Evolutionary conservation across 2,888 invertebrate species (phyloP), one percentile per base, ranked within the genome.

Genomic region (Dicyrtomina minuta): DNA sequence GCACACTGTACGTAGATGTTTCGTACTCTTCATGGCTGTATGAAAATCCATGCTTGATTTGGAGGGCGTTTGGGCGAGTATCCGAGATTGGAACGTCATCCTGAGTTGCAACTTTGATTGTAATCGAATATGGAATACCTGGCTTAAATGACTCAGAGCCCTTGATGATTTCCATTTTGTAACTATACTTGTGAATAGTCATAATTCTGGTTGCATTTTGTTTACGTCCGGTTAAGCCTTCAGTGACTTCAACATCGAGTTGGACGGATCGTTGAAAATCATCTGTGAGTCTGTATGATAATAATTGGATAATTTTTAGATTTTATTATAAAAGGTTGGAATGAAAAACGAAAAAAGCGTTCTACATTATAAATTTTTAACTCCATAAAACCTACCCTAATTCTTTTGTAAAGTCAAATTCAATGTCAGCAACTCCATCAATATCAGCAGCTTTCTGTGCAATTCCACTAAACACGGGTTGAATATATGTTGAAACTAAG

Each of bases 81-180:
- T 78, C 78, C 43, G 74, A 73, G 0, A 90, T 84, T 0, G 89
- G 87, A 0, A 87, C 84, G 39, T 88, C 88, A 81, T 91, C 90
- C 77, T 90, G 88, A 75, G 88, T 85, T 0, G 87, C 84, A 0
- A 91, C 83, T 83, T 89, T 89, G n/a, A 90, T 91, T 83, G 89
- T 90, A 24, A 93, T 89, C 39, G 88, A 89, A 78, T 91, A 93
- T 74, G 90, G 90, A 61, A 96, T 84, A 24, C 90, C 91, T 0
- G 94, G 95, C 81, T 94, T 93, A 83, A 94, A 97, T 75, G 90
- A 89, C 77, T 91, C 90, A 0, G 95, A 91, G 24, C 90, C 89
- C 78, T 90, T 88, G 22, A 93, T 87, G 64, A 92, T 84, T 70
- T 89, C 87, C 83, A 93, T 85, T 77, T 88, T 87, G 79, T 91